Base-by-base conservation (phyloP, 2,888 invertebrate genomes). In the Corbicula japonica region DNA sequence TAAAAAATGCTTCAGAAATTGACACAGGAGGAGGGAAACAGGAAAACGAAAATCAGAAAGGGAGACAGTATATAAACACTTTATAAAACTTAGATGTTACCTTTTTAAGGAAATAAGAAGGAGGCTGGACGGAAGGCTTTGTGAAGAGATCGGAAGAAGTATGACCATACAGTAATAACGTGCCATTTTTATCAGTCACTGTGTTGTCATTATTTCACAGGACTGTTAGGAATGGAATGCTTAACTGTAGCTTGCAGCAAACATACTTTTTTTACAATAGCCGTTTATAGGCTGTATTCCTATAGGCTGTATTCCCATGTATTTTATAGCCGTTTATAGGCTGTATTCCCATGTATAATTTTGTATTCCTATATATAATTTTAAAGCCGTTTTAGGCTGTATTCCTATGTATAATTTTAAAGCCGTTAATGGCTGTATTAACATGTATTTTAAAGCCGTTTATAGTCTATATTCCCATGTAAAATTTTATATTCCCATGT, bases 131-230 rank as follows among this genome's bases (percentile, higher is more conserved):
- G 21, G 21, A 6, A 48, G 6, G 21, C 10, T 18, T 18, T 6
- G 21, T 23, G 54, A n/a, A 32, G 28, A 28, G 28, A 15, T 12
- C 15, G n/a, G 2, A 30, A 28, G 21, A 30, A 30, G 28, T 2
- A 58, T 21, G 34, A 52, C n/a, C 66, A 66, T n/a, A n/a, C 66
- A 54, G 66, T 26, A 28, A 26, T 60, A 58, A 72, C 77, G 58
- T 78, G 77, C 77, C 77, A 78, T 78, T 78, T 78, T 78, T 78
- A 78, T 78, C 77, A 78, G 77, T 78, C 77, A 73, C 73, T 78
- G 77, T 72, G 77, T 63, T 26, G 41, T 28, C 26, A n/a, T 69
- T 18, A 18, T 6, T 28, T 61, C 77, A 72, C 77, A 78, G 77
- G 62, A 63, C 73, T 78, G 77, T 63, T 78, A 78, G 62, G 77